These are phyloP conservation scores for Lysandra coridon DNA, from an alignment of 2,888 invertebrate species.

Conservation along the genomic window DNA sequence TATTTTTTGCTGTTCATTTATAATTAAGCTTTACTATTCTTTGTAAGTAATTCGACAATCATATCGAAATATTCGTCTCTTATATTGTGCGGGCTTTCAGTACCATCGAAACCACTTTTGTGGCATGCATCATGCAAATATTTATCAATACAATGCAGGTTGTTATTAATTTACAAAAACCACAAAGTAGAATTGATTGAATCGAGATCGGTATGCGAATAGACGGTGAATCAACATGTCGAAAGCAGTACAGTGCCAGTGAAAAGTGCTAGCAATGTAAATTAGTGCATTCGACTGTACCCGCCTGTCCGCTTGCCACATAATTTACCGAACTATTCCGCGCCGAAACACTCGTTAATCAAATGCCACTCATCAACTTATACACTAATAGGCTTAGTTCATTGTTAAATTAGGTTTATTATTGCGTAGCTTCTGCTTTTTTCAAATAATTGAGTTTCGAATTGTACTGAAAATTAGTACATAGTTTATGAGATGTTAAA, in stretches of 20 bases:
- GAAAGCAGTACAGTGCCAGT: conserved; percentile 33
- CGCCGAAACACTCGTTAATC: conserved; percentile 41
- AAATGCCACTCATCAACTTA: conserved; percentile 34
- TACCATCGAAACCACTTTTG: background rate
- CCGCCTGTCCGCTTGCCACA: conserved; percentile 56
- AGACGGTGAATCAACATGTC: conserved; percentile 30
- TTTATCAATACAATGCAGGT: background rate
- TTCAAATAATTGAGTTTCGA: too few relatives aligned
- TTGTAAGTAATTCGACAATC: background rate
- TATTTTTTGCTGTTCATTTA: too few relatives aligned
- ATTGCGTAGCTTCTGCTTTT: background rate
- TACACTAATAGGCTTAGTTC: conserved; percentile 30
- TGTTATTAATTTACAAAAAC: conserved; percentile 24
- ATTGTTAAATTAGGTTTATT: conserved; percentile 28
- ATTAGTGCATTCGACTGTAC: conserved; percentile 56
- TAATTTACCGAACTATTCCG: conserved; percentile 59
- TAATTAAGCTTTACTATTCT: too few relatives aligned
- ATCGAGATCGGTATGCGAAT: conserved; percentile 23
- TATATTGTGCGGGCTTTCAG: background rate
- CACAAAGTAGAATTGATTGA: conserved; percentile 3
- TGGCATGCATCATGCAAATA: background rate
- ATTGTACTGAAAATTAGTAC: too few relatives aligned
- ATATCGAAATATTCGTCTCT: background rate
- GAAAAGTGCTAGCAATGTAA: conserved; percentile 62
- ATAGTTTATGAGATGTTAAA: too few relatives aligned